Conservation (phyloP, 37 sponge, comb jelly and placozoan species). For the Crambe crambe region DNA sequence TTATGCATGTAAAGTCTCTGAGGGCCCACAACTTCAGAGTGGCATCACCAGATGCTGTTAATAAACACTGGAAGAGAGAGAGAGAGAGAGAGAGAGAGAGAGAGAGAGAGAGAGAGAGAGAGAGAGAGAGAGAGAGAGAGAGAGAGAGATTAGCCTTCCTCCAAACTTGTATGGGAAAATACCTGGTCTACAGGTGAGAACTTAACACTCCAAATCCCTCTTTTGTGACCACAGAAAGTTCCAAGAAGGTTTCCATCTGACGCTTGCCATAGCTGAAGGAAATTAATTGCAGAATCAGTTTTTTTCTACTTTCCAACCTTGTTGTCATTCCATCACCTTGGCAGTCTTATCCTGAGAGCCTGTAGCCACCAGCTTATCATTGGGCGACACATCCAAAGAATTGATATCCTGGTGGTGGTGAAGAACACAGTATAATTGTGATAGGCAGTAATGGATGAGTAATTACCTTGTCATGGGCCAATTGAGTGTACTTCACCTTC, state of each 20-base stretch:
- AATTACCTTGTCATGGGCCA: slow-evolving; percentile 83
- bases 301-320: neutral
- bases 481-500: slow-evolving; percentile 70
- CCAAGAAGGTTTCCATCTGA: slow-evolving; percentile 65
- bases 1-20: slow-evolving; percentile 76
- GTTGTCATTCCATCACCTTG: slow-evolving; percentile 47
- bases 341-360: slow-evolving; percentile 96
- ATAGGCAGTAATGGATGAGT: neutral
- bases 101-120: slow-evolving; percentile 13
- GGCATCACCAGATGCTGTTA: slow-evolving; percentile 85
- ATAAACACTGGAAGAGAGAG: slow-evolving; percentile 72
- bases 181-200: slow-evolving; percentile 97
- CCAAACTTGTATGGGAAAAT: neutral
- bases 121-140: neutral
- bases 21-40: slow-evolving; percentile 91
- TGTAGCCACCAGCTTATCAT: slow-evolving; percentile 91
- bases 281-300: too few relatives aligned
- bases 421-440: neutral
- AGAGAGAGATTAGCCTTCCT: neutral
- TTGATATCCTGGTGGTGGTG: slow-evolving; percentile 82
- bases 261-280: slow-evolving; percentile 69
- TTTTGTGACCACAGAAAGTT: slow-evolving; percentile 81
- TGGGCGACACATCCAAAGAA: slow-evolving; percentile 92
- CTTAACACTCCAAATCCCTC: slow-evolving; percentile 92
- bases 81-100: neutral